Evolutionary conservation across 1,140 invertebrate species (phyloP).

Genomic region (Cydia pomonella): DNA sequence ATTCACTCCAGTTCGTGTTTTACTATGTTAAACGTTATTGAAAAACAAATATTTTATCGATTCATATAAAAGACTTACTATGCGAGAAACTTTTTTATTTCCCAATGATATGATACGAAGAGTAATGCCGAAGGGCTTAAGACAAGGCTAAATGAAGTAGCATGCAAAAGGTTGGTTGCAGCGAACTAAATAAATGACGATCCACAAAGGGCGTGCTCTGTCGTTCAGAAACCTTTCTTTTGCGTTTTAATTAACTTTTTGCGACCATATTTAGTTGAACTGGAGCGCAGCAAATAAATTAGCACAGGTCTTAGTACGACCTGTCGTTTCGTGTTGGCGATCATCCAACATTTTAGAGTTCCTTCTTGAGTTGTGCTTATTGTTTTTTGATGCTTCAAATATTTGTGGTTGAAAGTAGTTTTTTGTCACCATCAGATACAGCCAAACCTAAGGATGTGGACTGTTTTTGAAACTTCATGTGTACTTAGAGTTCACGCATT

Average conservation of each 20-base stretch:
- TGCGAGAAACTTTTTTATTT: too few species aligned
- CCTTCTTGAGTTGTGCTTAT: neutral
- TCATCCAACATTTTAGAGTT: constrained; percentile 30
- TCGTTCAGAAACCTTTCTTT: constrained; percentile 63
- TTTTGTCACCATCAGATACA: too few species aligned
- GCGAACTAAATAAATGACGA: constrained; percentile 65
- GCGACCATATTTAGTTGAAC: constrained; percentile 41
- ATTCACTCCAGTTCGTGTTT: too few species aligned
- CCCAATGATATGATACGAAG: too few species aligned
- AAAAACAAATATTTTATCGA: too few species aligned
- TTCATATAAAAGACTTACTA: too few species aligned
- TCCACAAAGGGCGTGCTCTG: constrained; percentile 59
- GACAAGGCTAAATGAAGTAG: constrained; percentile 42
- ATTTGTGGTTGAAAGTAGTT: too few species aligned
- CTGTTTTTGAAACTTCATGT: too few species aligned
- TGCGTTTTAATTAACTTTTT: constrained; percentile 65
- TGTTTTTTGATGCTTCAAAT: neutral
- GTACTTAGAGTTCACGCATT: too few species aligned
- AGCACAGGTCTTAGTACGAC: constrained; percentile 37
- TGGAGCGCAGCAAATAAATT: constrained; percentile 42
- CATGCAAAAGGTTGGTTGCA: constrained; percentile 64
- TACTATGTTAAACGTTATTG: too few species aligned
- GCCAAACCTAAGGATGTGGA: too few species aligned
- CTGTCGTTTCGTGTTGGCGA: constrained; percentile 29
- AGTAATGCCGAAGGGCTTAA: neutral